A percentile compares a stretch with the other conserved stretches of the same genome.
These are phyloP conservation scores for Hyles vespertilio DNA, from an alignment of 1,140 invertebrate genomes.

Conservation along the genomic window DNA sequence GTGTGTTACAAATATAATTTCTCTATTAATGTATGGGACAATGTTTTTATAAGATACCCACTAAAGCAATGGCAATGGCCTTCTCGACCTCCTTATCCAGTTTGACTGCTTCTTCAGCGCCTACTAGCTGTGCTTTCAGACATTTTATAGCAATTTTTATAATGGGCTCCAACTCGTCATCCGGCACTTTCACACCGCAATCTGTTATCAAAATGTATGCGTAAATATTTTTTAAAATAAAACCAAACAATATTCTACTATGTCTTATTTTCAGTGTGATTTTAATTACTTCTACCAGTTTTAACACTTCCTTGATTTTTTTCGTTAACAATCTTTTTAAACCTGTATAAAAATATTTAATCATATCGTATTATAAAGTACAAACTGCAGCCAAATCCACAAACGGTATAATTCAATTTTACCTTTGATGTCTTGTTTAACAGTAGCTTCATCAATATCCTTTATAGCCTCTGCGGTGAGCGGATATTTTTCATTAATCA, in stretches of 20 bases:
- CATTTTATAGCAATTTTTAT: conserved; percentile 44
- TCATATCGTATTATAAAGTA: too few species aligned
- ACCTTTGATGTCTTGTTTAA: conserved; percentile 62
- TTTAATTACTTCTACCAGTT: too few species aligned
- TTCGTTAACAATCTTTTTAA: too few species aligned
- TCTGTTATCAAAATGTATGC: conserved; percentile 24
- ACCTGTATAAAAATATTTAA: too few species aligned
- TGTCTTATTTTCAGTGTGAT: too few species aligned
- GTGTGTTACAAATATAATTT: too few species aligned
- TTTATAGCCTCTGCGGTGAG: conserved; percentile 43
- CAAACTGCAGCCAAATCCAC: too few species aligned
- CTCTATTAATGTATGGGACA: too few species aligned
- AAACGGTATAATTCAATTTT: neutral
- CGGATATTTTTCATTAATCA: conserved; percentile 40
- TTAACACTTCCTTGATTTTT: too few species aligned
- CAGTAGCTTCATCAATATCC: conserved; percentile 30
- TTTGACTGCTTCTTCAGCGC: conserved; percentile 31
- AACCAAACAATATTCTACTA: too few species aligned
- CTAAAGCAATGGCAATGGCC: conserved; percentile 31
- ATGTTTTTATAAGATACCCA: conserved; percentile 4
- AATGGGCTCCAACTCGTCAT: conserved; percentile 36
- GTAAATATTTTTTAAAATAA: too few species aligned
- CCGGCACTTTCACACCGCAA: conserved; percentile 43
- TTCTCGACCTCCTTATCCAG: conserved; percentile 39
- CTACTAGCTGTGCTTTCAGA: conserved; percentile 47